phyloP scores from a whole-genome alignment of 1,140 invertebrate species.

The Cepaea nemoralis region DNA sequence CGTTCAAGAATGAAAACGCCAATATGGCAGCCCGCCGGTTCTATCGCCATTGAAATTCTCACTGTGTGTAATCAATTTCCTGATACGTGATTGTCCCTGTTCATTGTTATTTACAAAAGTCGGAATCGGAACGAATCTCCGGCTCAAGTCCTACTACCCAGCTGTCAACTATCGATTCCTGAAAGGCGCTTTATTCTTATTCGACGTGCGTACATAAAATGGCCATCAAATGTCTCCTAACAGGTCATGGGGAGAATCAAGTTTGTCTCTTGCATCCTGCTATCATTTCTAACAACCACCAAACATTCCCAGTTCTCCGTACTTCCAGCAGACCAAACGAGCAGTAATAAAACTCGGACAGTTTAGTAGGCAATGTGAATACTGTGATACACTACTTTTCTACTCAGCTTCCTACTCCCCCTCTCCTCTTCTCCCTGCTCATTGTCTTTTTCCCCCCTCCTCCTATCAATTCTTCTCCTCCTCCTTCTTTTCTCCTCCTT shows the following conservation, averaged over 20 bases:
- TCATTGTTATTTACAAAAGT: background rate
- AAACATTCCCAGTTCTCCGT: no score
- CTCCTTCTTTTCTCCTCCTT: no score
- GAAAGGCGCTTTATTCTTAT: background rate
- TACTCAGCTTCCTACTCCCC: no score
- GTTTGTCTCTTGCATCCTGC: no score
- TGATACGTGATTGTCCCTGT: background rate
- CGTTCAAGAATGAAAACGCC: no score
- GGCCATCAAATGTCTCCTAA: background rate
- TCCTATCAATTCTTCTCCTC: background rate
- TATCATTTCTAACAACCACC: no score
- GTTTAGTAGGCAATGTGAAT: no score
- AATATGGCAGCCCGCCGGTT: background rate
- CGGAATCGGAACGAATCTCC: slow-evolving; percentile 1
- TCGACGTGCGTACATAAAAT: background rate
- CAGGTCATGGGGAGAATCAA: background rate
- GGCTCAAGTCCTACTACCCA: background rate
- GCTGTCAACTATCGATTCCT: background rate
- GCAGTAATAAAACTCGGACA: no score
- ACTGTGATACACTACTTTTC: no score
- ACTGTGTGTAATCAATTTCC: background rate
- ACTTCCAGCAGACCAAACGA: no score
- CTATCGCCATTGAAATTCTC: background rate
- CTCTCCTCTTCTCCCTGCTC: no score
- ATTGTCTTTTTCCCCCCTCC: no score